Conservation (phyloP, 2,797 vertebrate genomes). For the Sebastes minor region DNA sequence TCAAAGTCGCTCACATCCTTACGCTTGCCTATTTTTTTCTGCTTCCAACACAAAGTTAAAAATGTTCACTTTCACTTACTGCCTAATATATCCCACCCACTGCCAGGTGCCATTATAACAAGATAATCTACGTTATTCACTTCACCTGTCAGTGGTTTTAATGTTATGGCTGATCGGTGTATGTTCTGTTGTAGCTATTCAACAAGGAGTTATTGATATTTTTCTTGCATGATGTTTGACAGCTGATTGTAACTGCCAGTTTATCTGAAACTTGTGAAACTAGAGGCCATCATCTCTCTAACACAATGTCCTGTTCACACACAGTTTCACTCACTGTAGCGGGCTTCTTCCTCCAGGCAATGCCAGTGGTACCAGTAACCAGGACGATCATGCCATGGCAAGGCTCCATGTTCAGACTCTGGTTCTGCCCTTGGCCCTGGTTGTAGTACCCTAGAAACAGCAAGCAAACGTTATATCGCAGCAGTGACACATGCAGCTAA, state of each 20-base stretch:
- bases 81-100: too few species aligned
- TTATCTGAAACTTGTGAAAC: neutral
- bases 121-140: too few species aligned
- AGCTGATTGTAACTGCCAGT: neutral
- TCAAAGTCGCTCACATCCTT: too few species aligned
- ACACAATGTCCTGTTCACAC: neutral
- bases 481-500: neutral
- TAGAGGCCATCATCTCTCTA: neutral
- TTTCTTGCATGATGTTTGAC: neutral
- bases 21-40: too few species aligned
- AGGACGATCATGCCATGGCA: conserved; percentile 81
- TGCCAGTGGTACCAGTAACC: conserved; percentile 90
- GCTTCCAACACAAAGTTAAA: too few species aligned
- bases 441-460: conserved; percentile 53
- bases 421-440: conserved; percentile 69
- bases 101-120: too few species aligned
- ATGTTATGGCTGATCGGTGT: neutral
- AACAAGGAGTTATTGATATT: neutral
- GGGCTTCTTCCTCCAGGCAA: conserved; percentile 91
- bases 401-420: conserved; percentile 59
- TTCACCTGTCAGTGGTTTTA: too few species aligned
- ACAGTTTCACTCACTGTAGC: conserved; percentile 77
- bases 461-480: neutral
- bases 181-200: neutral
- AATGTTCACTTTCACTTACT: too few species aligned